Percentiles rank a stretch among this genome's conserved stretches.
Conservation (phyloP, 2,888 invertebrate genomes). For the Acleris laterana region DNA sequence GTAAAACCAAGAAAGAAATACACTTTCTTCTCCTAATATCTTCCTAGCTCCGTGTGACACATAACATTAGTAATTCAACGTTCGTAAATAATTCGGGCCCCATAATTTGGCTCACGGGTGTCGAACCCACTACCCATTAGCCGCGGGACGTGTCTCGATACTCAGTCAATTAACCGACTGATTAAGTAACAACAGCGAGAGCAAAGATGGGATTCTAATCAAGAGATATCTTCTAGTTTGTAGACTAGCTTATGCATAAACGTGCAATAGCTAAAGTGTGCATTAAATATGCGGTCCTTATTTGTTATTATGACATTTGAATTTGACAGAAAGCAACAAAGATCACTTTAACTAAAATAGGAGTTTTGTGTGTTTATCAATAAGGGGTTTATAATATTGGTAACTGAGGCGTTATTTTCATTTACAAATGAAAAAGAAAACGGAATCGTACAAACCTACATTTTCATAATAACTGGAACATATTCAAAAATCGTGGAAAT, state of each 20-base stretch:
- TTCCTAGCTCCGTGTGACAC: conserved; percentile 4
- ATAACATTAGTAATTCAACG: conserved; percentile 23
- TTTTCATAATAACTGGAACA: too few relatives aligned
- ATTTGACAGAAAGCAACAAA: too few relatives aligned
- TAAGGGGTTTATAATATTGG: too few relatives aligned
- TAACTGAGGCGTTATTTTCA: too few relatives aligned
- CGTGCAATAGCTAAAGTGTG: too few relatives aligned
- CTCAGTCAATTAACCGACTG: conserved; percentile 2
- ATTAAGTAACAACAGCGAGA: not conserved
- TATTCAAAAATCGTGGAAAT: too few relatives aligned
- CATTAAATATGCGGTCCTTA: too few relatives aligned
- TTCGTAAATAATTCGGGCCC: conserved; percentile 31
- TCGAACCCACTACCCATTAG: conserved; percentile 11
- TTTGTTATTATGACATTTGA: too few relatives aligned
- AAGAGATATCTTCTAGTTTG: not conserved
- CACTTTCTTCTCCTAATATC: not conserved
- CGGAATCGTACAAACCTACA: too few relatives aligned
- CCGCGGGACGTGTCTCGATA: conserved; percentile 2
- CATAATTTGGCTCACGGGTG: conserved; percentile 8
- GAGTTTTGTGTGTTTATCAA: too few relatives aligned
- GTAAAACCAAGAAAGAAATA: not conserved
- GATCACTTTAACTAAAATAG: too few relatives aligned
- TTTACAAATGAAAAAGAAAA: too few relatives aligned
- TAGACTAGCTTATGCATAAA: not conserved
- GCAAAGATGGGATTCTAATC: not conserved